Percentiles rank a stretch among this genome's conserved stretches.
phyloP scores from a whole-genome alignment of 2,888 invertebrate species.

The Icerya purchasi region DNA sequence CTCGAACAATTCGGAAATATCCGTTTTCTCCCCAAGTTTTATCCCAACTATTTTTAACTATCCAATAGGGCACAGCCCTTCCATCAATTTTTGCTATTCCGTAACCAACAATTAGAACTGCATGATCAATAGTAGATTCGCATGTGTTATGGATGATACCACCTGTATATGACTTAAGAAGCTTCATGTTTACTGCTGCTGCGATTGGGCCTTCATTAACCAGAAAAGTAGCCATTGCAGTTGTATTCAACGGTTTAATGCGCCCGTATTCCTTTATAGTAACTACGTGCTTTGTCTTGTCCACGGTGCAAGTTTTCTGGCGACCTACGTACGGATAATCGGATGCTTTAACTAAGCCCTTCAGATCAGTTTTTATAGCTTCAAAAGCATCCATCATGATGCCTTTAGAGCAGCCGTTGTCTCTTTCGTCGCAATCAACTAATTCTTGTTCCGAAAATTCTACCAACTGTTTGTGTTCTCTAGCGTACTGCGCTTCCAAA shows the following conservation, averaged over 20 bases:
- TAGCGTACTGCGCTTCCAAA: conserved; percentile 80
- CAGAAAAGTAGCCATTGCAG: conserved; percentile 77
- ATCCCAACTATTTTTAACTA: conserved; percentile 91
- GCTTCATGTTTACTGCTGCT: conserved; percentile 87
- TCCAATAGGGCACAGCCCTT: conserved; percentile 70
- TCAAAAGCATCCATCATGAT: conserved; percentile 27
- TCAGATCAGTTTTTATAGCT: conserved; percentile 54
- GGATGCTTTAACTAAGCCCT: conserved; percentile 69
- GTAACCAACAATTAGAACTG: background rate
- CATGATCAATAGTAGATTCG: conserved; percentile 63
- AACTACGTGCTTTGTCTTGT: conserved; percentile 38
- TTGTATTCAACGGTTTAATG: conserved; percentile 68
- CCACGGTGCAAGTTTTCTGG: conserved; percentile 57
- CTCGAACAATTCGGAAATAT: conserved; percentile 81
- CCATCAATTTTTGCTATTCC: conserved; percentile 27
- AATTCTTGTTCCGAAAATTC: conserved; percentile 87
- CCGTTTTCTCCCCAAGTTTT: conserved; percentile 69
- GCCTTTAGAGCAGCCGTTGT: conserved; percentile 69
- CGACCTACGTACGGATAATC: conserved; percentile 82
- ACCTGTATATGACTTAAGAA: conserved; percentile 89
- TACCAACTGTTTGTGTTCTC: conserved; percentile 50
- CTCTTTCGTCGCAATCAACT: conserved; percentile 82
- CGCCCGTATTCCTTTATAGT: conserved; percentile 58
- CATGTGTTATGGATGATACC: conserved; percentile 89
- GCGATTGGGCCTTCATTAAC: conserved; percentile 80